Conservation (phyloP, 2,797 vertebrate genomes). For the Austrolebias charrua region DNA sequence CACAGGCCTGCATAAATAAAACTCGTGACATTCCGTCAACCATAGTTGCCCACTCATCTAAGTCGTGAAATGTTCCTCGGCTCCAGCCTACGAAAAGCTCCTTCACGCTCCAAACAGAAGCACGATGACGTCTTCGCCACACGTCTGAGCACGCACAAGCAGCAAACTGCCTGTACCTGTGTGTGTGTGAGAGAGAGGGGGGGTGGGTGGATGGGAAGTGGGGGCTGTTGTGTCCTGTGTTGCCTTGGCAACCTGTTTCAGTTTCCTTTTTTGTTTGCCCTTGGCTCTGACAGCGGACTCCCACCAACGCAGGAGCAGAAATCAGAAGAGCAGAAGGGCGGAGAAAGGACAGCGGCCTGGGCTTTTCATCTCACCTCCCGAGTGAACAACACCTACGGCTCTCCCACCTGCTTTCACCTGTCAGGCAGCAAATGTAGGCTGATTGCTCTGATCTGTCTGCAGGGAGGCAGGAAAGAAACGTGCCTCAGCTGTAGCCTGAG, state of each 20-base stretch:
- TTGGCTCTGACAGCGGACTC: constrained; percentile 55
- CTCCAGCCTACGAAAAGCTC: constrained; percentile 42
- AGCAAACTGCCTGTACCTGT: constrained; percentile 46
- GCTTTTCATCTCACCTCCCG: constrained; percentile 56
- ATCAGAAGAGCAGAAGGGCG: constrained; percentile 53
- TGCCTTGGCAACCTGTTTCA: constrained; percentile 71
- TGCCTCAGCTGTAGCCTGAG: constrained; percentile 24
- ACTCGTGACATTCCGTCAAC: constrained; percentile 44
- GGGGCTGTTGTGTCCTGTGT: constrained; percentile 37
- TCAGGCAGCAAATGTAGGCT: constrained; percentile 47
- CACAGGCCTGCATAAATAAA: constrained; percentile 48
- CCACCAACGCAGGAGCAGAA: constrained; percentile 60
- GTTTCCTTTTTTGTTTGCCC: constrained; percentile 67
- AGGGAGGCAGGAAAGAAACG: constrained; percentile 21
- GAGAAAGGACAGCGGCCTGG: constrained; percentile 40
- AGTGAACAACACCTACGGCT: constrained; percentile 57
- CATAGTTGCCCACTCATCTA: constrained; percentile 54
- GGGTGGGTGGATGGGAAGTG: background rate
- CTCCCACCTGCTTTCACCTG: constrained; percentile 66
- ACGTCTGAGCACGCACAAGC: constrained; percentile 31
- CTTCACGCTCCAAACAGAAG: constrained; percentile 51
- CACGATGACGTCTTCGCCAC: constrained; percentile 45
- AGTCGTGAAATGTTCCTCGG: constrained; percentile 67
- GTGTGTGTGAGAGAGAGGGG: constrained; percentile 26
- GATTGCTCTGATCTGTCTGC: constrained; percentile 33